Base-by-base conservation (phyloP, 35 echinoderm and acorn worm species). In the Anneissia japonica region DNA sequence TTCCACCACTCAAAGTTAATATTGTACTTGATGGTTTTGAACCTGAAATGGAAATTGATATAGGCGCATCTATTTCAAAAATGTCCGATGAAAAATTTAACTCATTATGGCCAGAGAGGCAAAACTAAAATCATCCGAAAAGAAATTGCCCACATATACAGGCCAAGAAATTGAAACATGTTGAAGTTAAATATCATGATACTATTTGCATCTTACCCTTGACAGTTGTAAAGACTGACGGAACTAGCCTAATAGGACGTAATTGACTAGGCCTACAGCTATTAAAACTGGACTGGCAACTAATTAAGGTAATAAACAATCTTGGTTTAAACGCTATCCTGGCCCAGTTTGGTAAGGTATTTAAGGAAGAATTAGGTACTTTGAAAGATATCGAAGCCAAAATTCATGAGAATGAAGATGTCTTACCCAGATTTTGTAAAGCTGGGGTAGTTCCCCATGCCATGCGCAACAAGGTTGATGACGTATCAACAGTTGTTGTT, bases 11-110 rank as follows among this genome's bases (percentile, higher is more conserved):
- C 7, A 38, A 38, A 46, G 74, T 77, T 73, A 72, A 85, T 0
- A 31, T 85, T 30, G 1, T 28, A 35, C 21, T 85, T 26, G 74
- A 85, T 74, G 51, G 40, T 19, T 23, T 0, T 5, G 29, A 55
- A 3, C 0, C 12, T 41, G 40, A 37, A 39, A 87, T 87, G 85
- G 85, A 87, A 87, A 19, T 87, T 40, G 85, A 87, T 34, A 87
- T 39, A 30, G 85, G 85, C 17, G 36, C 74, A 38, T 77, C 73
- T 4, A n/a, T 87, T 1, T 87, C 74, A 31, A n/a, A 78, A 40
- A 77, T 87, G 36, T 77, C 85, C 1, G 35, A 1, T 23, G 2
- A 23, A 29, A 43, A 46, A 31, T 37, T 87, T 79, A 30, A 51
- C 17, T 4, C 10, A 87, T 31, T 77, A 41, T 87, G 38, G 36